A percentile compares a stretch with the other conserved stretches of the same genome.
These are phyloP conservation scores for Hyposoter didymator DNA, from an alignment of 2,888 invertebrate species.

Conservation along the genomic window DNA sequence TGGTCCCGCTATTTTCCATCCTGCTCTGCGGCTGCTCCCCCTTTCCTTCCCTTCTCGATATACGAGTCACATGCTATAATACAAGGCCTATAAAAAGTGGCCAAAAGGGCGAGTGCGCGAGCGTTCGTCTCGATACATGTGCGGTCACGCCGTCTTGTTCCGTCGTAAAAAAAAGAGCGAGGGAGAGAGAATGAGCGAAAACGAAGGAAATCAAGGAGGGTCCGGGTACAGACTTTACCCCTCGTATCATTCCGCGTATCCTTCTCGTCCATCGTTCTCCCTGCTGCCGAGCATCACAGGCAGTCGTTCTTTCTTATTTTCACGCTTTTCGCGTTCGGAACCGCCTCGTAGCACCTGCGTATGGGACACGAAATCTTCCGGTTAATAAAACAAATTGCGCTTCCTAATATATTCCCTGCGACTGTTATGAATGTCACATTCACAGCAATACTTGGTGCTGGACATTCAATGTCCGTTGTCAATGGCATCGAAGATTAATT, in stretches of 20 bases:
- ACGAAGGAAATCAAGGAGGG: slow-evolving; percentile 69
- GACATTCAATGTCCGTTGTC: background rate
- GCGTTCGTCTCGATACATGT: slow-evolving; percentile 70
- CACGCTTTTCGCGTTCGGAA: slow-evolving; percentile 9
- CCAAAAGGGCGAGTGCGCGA: slow-evolving; percentile 63
- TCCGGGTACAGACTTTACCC: slow-evolving; percentile 59
- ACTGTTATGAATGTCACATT: background rate
- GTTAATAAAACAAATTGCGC: background rate
- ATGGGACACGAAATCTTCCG: background rate
- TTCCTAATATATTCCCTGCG: background rate
- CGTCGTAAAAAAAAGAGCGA: slow-evolving; percentile 77
- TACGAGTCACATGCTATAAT: slow-evolving; percentile 69
- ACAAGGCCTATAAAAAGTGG: slow-evolving; percentile 71
- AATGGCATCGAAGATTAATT: background rate
- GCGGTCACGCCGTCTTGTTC: slow-evolving; percentile 77
- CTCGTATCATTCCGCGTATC: slow-evolving; percentile 64
- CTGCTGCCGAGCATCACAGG: too few relatives aligned
- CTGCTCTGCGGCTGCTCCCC: slow-evolving; percentile 25
- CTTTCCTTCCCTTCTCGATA: slow-evolving; percentile 69
- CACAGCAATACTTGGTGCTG: background rate
- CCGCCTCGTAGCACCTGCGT: background rate
- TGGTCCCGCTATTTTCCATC: slow-evolving; percentile 55
- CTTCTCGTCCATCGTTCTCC: slow-evolving; percentile 55
- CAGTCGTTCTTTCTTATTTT: slow-evolving; percentile 52
- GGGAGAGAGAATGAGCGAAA: slow-evolving; percentile 38